phyloP scores from a whole-genome alignment of 2,888 invertebrate species.

The Leucophora obtusa region DNA sequence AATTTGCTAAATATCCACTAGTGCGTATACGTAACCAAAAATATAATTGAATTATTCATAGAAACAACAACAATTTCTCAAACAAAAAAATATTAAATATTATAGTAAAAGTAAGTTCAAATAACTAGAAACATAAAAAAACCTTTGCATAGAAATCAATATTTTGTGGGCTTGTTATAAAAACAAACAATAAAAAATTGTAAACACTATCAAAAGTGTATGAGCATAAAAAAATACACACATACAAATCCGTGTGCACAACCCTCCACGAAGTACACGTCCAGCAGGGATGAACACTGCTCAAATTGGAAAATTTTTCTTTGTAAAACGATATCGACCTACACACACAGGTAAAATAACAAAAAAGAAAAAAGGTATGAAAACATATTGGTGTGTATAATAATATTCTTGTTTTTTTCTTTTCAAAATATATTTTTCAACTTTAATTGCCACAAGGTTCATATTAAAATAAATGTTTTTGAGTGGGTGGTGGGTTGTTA shows the following conservation, averaged over 20 bases:
- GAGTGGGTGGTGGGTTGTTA: conserved; percentile 32
- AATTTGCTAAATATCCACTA: background rate
- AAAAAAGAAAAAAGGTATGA: background rate
- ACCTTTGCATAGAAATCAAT: conserved; percentile 38
- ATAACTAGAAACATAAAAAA: conserved; percentile 2
- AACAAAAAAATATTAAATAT: background rate
- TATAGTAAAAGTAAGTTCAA: background rate
- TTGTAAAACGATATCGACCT: conserved; percentile 22
- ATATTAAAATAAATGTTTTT: conserved; percentile 46
- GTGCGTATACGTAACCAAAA: background rate
- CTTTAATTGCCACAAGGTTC: conserved; percentile 54
- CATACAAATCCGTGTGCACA: background rate
- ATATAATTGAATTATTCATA: no score
- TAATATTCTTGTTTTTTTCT: conserved; percentile 17
- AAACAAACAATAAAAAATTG: conserved; percentile 16
- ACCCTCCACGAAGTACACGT: background rate
- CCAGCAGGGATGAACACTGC: background rate
- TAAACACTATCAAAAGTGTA: conserved; percentile 14
- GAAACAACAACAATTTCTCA: no score
- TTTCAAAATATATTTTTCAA: conserved; percentile 4
- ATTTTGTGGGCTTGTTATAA: conserved; percentile 51
- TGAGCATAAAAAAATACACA: background rate
- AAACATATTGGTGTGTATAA: background rate
- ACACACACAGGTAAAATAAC: conserved; percentile 17
- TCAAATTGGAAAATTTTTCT: conserved; percentile 11